Evolutionary conservation across 2,888 invertebrate genomes (phyloP).

Genomic region (Platerodrilus igneus): DNA sequence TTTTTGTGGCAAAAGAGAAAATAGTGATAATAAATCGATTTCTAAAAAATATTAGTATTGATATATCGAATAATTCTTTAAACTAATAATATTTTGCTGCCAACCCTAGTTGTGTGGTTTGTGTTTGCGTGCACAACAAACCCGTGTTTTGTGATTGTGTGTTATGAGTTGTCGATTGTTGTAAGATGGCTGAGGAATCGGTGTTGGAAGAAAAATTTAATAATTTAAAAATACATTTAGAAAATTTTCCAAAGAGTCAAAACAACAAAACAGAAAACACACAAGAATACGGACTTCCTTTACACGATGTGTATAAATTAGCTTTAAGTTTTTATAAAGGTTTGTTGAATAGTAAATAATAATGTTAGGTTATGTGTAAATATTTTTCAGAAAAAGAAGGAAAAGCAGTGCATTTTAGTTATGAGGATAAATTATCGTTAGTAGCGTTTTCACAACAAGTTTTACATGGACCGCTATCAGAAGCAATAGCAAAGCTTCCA

Average conservation of each 20-base stretch:
- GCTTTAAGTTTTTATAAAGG: slow-evolving; percentile 92
- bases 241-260: slow-evolving; percentile 21
- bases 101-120: no score
- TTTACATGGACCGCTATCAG: slow-evolving; percentile 73
- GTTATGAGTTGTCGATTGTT: no score
- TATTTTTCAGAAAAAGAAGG: slow-evolving; percentile 83
- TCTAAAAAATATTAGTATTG: no score
- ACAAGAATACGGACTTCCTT: slow-evolving; percentile 61
- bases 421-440: slow-evolving; percentile 86
- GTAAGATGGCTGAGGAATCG: no score
- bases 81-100: no score
- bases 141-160: no score
- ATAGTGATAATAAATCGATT: no score
- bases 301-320: slow-evolving; percentile 81
- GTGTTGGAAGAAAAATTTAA: slow-evolving; percentile 34
- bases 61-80: no score
- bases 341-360: slow-evolving; percentile 39
- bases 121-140: no score
- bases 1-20: no score
- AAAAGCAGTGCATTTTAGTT: slow-evolving; percentile 92
- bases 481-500: slow-evolving; percentile 61
- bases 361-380: slow-evolving; percentile 14
- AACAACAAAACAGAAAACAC: slow-evolving; percentile 34
- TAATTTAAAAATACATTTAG: slow-evolving; percentile 33
- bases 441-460: slow-evolving; percentile 93